These are phyloP conservation scores for Phyllotreta striolata DNA, from an alignment of 2,888 invertebrate species.

Conservation along the genomic window DNA sequence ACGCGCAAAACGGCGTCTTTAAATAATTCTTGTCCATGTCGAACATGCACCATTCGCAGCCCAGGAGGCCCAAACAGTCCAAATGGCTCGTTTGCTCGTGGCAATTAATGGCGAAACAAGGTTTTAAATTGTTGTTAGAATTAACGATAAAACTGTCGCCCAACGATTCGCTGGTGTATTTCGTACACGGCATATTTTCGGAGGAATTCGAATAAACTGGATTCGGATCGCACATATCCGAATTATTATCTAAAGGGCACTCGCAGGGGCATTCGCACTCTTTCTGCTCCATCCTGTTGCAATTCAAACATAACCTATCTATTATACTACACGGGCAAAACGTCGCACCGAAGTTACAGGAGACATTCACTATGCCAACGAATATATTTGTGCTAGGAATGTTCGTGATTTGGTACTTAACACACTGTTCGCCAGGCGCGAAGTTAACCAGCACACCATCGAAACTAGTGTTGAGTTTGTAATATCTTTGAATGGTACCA, in stretches of 20 bases:
- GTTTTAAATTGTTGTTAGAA: slow-evolving; percentile 58
- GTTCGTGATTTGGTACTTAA: slow-evolving; percentile 83
- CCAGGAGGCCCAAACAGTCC: slow-evolving; percentile 75
- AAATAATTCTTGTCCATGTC: slow-evolving; percentile 79
- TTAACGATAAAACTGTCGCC: slow-evolving; percentile 45
- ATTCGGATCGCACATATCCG: slow-evolving; percentile 51
- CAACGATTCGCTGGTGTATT: slow-evolving; percentile 46
- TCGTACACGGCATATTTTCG: slow-evolving; percentile 55
- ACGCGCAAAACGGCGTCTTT: slow-evolving; percentile 78
- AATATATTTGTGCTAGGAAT: slow-evolving; percentile 89
- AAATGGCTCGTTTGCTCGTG: slow-evolving; percentile 70
- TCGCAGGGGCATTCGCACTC: slow-evolving; percentile 97
- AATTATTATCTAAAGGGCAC: slow-evolving; percentile 67
- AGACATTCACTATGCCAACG: slow-evolving; percentile 86
- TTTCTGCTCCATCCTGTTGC: slow-evolving; percentile 91
- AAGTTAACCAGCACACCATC: slow-evolving; percentile 80
- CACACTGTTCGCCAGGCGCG: slow-evolving; percentile 87
- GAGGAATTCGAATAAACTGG: slow-evolving; percentile 43
- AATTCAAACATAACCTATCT: slow-evolving; percentile 88
- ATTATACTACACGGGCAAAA: slow-evolving; percentile 94
- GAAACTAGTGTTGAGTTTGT: slow-evolving; percentile 83
- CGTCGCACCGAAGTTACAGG: slow-evolving; percentile 79
- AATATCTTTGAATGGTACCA: slow-evolving; percentile 82
- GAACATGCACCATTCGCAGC: slow-evolving; percentile 91
- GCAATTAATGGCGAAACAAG: slow-evolving; percentile 75